Evolutionary conservation across 2,113 vertebrate genomes (phyloP).

Genomic region (Cololabis saira): DNA sequence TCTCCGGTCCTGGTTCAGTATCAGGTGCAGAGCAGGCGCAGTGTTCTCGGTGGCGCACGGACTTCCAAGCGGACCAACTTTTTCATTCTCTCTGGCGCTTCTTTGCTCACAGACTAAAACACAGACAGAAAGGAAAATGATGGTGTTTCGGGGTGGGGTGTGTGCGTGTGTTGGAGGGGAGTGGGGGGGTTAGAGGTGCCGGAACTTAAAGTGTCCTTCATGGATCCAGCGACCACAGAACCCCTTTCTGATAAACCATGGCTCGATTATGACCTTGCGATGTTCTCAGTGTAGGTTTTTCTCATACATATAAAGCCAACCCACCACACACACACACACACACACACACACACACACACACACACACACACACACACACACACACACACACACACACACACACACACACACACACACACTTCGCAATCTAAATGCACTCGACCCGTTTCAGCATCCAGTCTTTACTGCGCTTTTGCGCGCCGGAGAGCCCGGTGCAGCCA

Average conservation of each 20-base stretch:
- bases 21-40: too few species aligned
- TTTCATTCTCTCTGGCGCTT: background rate
- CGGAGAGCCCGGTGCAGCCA: too few species aligned
- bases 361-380: background rate
- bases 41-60: background rate
- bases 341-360: background rate
- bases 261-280: slow-evolving; percentile 60
- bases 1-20: too few species aligned
- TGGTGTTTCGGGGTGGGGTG: slow-evolving; percentile 2
- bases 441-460: slow-evolving; percentile 21
- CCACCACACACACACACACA: background rate
- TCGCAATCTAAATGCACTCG: background rate
- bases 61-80: slow-evolving; percentile 6
- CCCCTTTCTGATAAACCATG: slow-evolving; percentile 29
- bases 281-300: slow-evolving; percentile 24
- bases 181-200: background rate
- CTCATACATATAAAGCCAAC: background rate
- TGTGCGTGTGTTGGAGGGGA: background rate
- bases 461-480: background rate
- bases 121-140: background rate
- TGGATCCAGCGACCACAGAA: background rate
- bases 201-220: too few species aligned
- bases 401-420: background rate
- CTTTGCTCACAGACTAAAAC: background rate
- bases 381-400: background rate